phyloP scores from a whole-genome alignment of 1,140 invertebrate species.

The Apis florea region DNA sequence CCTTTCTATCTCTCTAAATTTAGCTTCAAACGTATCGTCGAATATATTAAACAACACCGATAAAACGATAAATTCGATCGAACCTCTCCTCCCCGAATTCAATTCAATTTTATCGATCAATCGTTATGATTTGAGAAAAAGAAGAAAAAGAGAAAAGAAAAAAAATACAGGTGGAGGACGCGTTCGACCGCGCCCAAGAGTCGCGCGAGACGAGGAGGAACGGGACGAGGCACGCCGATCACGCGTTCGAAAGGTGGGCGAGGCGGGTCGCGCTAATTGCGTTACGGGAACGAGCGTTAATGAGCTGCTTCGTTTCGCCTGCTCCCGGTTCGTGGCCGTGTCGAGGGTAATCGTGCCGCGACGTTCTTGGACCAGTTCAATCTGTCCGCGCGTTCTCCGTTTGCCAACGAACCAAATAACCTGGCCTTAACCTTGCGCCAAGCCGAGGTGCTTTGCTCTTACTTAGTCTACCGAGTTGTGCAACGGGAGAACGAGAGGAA shows the following conservation, averaged over 20 bases:
- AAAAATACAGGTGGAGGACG: constrained; percentile 13
- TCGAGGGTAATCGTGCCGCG: neutral
- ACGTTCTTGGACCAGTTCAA: constrained; percentile 31
- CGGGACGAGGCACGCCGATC: no score
- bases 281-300: constrained; percentile 66
- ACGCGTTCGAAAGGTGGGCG: neutral
- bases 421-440: constrained; percentile 53
- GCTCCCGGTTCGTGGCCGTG: neutral
- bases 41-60: no score
- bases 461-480: neutral
- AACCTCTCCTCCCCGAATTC: no score
- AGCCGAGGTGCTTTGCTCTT: constrained; percentile 1
- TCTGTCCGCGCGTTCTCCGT: constrained; percentile 7
- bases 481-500: neutral
- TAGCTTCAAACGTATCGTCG: no score
- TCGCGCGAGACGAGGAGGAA: neutral
- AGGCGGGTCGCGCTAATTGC: constrained; percentile 65
- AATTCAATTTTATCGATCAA: no score
- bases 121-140: no score
- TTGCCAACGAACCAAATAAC: constrained; percentile 56
- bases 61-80: no score
- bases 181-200: constrained; percentile 44
- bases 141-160: neutral
- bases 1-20: no score
- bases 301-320: constrained; percentile 37